Evolutionary conservation across 2,797 vertebrate species (phyloP).

Genomic region (Microhierax caerulescens): DNA sequence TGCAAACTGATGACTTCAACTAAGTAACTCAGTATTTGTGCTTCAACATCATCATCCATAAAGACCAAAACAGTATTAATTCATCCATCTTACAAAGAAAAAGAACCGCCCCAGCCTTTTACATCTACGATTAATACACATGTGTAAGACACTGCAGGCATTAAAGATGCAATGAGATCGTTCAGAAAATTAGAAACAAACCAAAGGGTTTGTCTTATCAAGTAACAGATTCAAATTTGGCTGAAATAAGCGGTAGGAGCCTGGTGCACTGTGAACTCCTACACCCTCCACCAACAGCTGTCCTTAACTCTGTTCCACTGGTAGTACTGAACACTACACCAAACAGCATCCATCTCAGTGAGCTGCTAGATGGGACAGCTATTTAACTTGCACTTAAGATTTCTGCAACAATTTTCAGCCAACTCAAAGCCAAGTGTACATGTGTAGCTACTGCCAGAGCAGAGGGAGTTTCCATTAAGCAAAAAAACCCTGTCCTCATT

Average conservation of each 20-base stretch:
- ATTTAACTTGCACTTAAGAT: fast-evolving
- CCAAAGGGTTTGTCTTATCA: background rate
- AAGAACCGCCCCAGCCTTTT: background rate
- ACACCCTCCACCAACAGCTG: fast-evolving
- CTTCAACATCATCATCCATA: background rate
- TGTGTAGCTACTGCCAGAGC: background rate
- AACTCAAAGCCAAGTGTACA: fast-evolving
- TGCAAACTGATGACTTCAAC: background rate
- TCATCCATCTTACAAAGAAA: background rate
- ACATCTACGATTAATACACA: background rate
- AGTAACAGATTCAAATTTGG: background rate
- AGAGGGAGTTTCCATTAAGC: background rate
- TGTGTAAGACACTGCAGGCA: fast-evolving
- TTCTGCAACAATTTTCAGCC: background rate
- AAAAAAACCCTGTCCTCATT: background rate
- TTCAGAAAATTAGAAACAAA: background rate
- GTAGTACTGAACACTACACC: too few relatives aligned
- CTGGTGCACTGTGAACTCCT: background rate
- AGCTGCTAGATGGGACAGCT: background rate
- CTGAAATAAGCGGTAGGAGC: fast-evolving
- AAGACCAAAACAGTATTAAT: background rate
- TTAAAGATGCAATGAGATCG: background rate
- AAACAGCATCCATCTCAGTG: fast-evolving
- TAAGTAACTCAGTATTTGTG: background rate
- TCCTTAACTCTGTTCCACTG: too few relatives aligned